Percentiles rank a stretch among this genome's conserved stretches.
These are phyloP conservation scores for Anthoscopus minutus DNA, from an alignment of 2,113 vertebrate genomes.

Conservation along the genomic window DNA sequence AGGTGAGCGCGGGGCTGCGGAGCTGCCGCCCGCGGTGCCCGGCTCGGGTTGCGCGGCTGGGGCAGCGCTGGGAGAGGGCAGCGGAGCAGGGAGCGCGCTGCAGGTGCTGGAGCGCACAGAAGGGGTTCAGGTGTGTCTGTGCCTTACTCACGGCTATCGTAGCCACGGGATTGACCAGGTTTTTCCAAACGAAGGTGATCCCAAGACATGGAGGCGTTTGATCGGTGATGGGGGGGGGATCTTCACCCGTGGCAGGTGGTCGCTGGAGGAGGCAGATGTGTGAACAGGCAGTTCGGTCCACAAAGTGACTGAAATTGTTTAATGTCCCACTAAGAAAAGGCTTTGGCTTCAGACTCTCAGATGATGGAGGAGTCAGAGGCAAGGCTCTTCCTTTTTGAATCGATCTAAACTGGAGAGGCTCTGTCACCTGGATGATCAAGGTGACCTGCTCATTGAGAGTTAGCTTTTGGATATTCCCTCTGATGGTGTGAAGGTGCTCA, in stretches of 20 bases:
- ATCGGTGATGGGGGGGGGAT: too few species aligned
- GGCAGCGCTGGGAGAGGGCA: fast-evolving
- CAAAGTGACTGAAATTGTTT: neutral
- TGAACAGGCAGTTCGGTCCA: neutral
- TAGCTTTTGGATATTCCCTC: neutral
- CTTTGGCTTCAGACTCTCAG: fast-evolving
- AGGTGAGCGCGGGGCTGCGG: neutral
- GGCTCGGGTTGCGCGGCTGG: neutral
- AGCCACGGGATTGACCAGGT: neutral
- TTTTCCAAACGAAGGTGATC: neutral
- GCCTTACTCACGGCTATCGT: fast-evolving
- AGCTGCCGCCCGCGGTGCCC: too few species aligned
- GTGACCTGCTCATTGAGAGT: neutral
- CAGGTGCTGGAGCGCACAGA: fast-evolving
- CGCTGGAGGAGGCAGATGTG: neutral
- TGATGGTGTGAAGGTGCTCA: neutral
- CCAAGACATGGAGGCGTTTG: too few species aligned
- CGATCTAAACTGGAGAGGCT: neutral
- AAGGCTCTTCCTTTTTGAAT: neutral
- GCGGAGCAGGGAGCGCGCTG: fast-evolving
- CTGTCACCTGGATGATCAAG: neutral
- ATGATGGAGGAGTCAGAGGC: neutral
- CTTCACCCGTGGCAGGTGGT: neutral
- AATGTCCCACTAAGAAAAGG: neutral
- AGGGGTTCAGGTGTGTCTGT: neutral